Evolutionary conservation across 2,888 invertebrate species (phyloP).

Genomic region (Metacarcinus magister): DNA sequence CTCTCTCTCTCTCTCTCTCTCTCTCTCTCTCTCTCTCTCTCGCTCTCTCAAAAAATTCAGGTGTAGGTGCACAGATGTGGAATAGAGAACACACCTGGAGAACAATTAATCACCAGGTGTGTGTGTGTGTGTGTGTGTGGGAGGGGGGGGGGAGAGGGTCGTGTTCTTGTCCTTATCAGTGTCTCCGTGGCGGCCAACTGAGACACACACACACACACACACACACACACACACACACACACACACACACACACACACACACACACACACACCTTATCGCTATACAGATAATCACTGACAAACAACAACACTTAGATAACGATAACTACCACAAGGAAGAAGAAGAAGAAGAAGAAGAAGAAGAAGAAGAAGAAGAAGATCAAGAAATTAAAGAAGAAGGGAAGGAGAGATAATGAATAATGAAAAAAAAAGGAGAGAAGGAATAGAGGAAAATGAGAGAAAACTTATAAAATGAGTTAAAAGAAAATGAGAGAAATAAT

Average conservation of each 20-base stretch:
- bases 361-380: not conserved
- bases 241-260: constrained; percentile 56
- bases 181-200: not conserved
- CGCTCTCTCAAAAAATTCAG: too few relatives aligned
- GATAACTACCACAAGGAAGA: not conserved
- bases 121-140: not conserved
- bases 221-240: constrained; percentile 54
- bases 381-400: not conserved
- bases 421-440: not conserved
- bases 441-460: not conserved
- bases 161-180: not conserved
- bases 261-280: not conserved
- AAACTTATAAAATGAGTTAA: not conserved
- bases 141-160: not conserved
- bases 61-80: not conserved
- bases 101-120: not conserved
- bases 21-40: too few relatives aligned
- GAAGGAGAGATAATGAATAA: not conserved
- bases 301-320: not conserved
- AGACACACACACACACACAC: constrained; percentile 59
- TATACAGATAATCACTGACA: not conserved
- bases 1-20: too few relatives aligned
- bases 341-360: not conserved
- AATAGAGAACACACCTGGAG: not conserved
- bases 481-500: too few relatives aligned